Percentiles rank a stretch among this genome's conserved stretches.
phyloP scores from a whole-genome alignment of 2,113 vertebrate genomes.

The Peromyscus maniculatus region DNA sequence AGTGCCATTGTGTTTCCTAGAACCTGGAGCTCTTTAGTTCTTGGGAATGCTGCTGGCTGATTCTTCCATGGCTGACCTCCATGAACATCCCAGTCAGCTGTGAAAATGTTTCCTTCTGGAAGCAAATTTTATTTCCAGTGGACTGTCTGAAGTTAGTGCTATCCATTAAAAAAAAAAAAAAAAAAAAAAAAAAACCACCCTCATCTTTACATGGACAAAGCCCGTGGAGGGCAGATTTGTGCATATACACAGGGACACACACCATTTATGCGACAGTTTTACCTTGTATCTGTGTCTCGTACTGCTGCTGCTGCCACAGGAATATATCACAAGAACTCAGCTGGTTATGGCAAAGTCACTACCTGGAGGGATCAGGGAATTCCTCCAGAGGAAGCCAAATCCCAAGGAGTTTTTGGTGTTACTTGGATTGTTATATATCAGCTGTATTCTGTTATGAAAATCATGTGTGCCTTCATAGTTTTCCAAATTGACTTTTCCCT shows the following conservation, averaged over 20 bases:
- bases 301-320: too few species aligned
- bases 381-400: too few species aligned
- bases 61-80: not conserved
- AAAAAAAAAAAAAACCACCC: too few species aligned
- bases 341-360: too few species aligned
- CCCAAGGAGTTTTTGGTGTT: too few species aligned
- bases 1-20: not conserved
- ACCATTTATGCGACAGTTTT: not conserved
- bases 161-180: not conserved
- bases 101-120: not conserved
- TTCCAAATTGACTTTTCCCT: too few species aligned
- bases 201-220: not conserved
- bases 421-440: too few species aligned
- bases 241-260: accelerated
- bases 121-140: not conserved
- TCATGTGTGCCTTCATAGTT: too few species aligned
- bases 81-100: not conserved
- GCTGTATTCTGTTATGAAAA: too few species aligned
- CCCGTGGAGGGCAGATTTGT: not conserved
- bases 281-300: not conserved
- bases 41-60: not conserved
- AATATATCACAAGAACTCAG: too few species aligned
- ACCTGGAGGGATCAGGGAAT: too few species aligned
- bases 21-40: conserved; percentile 5
- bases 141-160: not conserved